Conservation (phyloP, 2,113 vertebrate genomes). For the Dunckerocampus dactyliophorus region DNA sequence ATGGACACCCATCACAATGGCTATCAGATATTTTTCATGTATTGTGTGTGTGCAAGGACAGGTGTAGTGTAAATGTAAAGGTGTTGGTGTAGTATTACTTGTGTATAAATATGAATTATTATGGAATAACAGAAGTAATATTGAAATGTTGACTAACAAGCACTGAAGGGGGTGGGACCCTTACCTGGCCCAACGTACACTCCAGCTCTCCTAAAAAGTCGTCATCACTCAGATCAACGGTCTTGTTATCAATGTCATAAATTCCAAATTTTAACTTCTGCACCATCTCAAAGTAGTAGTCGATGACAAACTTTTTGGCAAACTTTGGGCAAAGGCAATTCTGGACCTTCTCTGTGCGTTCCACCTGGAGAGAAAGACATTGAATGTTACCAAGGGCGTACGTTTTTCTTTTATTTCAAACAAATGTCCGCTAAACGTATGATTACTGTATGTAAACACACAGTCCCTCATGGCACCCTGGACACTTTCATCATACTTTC, state of each 20-base stretch:
- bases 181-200: constrained; percentile 90
- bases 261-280: constrained; percentile 92
- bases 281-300: constrained; percentile 96
- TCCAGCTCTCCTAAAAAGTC: constrained; percentile 95
- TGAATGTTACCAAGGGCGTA: not conserved
- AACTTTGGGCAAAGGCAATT: constrained; percentile 90
- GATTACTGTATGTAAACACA: too few relatives aligned
- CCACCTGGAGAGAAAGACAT: constrained; percentile 39
- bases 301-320: constrained; percentile 85
- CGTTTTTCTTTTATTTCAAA: too few relatives aligned
- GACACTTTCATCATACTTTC: too few relatives aligned
- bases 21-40: too few relatives aligned
- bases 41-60: not conserved
- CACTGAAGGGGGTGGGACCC: constrained; percentile 3
- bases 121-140: constrained; percentile 3
- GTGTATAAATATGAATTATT: constrained; percentile 8
- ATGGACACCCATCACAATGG: too few relatives aligned
- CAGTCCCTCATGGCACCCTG: too few relatives aligned
- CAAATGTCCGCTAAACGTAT: too few relatives aligned
- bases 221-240: constrained; percentile 84
- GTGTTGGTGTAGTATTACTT: too few relatives aligned
- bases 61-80: too few relatives aligned
- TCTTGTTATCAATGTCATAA: constrained; percentile 97
- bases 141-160: not conserved
- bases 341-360: constrained; percentile 87